Base-by-base conservation (phyloP, 2,113 vertebrate species). In the Oncorhynchus gorbuscha region DNA sequence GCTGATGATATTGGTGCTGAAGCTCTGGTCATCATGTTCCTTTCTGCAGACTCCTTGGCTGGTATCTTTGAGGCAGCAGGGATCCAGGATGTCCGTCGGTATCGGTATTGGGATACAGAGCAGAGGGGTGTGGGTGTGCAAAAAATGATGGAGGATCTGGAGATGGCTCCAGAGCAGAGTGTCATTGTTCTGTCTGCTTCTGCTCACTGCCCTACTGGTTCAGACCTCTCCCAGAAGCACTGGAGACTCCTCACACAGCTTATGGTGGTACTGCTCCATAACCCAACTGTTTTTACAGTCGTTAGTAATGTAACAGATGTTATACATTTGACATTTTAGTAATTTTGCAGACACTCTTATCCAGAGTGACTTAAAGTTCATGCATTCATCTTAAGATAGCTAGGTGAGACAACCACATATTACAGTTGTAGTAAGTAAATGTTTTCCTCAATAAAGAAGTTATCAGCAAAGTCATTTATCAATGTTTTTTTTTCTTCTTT, bases 161-260 rank as follows among this genome's bases (percentile, higher is more conserved):
- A 95, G 85, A 79, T n/a, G 4, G 92, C 91, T 70, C 93, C 93
- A 0, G 83, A 84, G 4, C 73, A 67, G 64, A 93, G 93, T 3
- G 71, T 95, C 77, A 85, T 96, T 28, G 85, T 94, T 72, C 79
- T 96, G 0, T 93, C 93, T 5, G 91, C 84, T 0, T 91, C 90
- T 13, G 86, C 82, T 8, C 92, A 93, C 75, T 73, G 67, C 75
- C 91, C 94, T 1, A 84, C 88, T 0, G 92, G 92, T 71, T 91
- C 89, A 20, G 87, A 91, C 35, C 78, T 95, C 72, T 91, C 88
- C 14, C 86, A 81, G 3, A 51, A 72, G 32, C 89, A 94, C n/a
- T 96, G 95, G 94, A 61, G 32, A 20, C 66, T 12, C 32, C 78
- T 96, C 61, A 72, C 89, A 49, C 82, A 86, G 12, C 65, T 87